Base-by-base conservation (phyloP, 2,113 vertebrate species). In the Dolichallabes microphthalmus region DNA sequence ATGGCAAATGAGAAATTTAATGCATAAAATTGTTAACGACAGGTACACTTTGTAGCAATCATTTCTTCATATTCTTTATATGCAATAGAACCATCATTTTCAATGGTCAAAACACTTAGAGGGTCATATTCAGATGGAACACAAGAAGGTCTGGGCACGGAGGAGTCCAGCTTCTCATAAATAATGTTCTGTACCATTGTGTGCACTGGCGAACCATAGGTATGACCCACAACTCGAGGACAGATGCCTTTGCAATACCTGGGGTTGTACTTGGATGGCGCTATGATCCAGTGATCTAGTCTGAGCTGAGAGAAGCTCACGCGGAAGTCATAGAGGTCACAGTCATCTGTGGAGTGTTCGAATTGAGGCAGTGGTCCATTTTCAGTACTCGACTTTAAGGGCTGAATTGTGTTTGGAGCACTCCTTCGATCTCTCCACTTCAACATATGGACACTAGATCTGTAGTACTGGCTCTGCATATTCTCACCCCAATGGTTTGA, bases 1-100 rank as follows among this genome's bases (percentile, higher is more conserved):
- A 86, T 61, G 86, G 84, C 53, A 39, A 78, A 80, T 81, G 73
- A 71, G 61, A 83, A 87, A 79, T 53, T 25, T 39, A 81, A 69
- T 88, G 69, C 52, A 30, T 9, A 60, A 76, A 68, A 50, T 45
- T 85, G 45, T 91, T 94, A 99, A 27, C 96, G 97, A 88, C 98
- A 99, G 7, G 98, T 98, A 88, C 98, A 99, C 80, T 89, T 93
- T 0, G 96, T 98, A 1, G 97, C 98, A 1, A 98, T 95, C 98
- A 99, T 99, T 30, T 99, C 96, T 82, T 97, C 95, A 4, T 98
- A 98, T 87, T 98, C 97, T 85, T 98, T 98, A 89, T 98, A 98
- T 79, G 94, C 95, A 0, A 98, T 96, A 52, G 97, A 98, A 83
- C 96, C 95, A 0, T 97, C 97, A 0, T 96, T 94, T 90, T 98